Evolutionary conservation across 2,888 invertebrate genomes (phyloP).

Genomic region (Pardosa pseudoannulata): DNA sequence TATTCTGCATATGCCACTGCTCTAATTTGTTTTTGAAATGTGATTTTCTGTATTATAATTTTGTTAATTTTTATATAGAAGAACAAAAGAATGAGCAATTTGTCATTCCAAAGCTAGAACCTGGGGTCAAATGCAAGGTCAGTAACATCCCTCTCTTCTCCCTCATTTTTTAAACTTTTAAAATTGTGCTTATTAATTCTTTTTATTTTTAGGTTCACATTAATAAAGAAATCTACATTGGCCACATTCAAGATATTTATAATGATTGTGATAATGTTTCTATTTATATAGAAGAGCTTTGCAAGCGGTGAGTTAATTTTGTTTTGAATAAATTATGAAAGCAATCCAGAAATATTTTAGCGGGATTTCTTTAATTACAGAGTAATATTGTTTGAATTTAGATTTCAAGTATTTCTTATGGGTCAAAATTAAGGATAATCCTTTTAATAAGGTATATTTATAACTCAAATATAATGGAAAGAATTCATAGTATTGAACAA

Average conservation of each 20-base stretch:
- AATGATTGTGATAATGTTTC: constrained; percentile 48
- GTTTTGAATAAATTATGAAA: no score
- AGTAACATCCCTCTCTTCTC: background rate
- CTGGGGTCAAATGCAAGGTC: constrained; percentile 70
- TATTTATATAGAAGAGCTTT: constrained; percentile 59
- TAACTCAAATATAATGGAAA: no score
- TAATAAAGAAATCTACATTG: constrained; percentile 49
- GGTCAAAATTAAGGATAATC: no score
- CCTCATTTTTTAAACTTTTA: background rate
- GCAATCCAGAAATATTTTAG: no score
- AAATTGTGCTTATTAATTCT: background rate
- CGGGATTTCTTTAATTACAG: no score
- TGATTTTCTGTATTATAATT: no score
- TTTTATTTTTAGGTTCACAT: constrained; percentile 46
- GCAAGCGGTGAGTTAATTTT: constrained; percentile 46
- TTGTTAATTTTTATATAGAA: constrained; percentile 25
- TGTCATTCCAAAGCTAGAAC: constrained; percentile 61
- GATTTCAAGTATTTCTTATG: no score
- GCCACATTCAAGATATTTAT: constrained; percentile 57
- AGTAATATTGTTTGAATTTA: no score
- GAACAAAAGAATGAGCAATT: constrained; percentile 68
- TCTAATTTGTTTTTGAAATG: no score
- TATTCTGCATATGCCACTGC: no score
- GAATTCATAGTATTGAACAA: no score
- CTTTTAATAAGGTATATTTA: no score